A percentile compares a stretch with the other conserved stretches of the same genome.
Evolutionary conservation across 2,113 vertebrate genomes (phyloP).

Genomic region (Esox niger): DNA sequence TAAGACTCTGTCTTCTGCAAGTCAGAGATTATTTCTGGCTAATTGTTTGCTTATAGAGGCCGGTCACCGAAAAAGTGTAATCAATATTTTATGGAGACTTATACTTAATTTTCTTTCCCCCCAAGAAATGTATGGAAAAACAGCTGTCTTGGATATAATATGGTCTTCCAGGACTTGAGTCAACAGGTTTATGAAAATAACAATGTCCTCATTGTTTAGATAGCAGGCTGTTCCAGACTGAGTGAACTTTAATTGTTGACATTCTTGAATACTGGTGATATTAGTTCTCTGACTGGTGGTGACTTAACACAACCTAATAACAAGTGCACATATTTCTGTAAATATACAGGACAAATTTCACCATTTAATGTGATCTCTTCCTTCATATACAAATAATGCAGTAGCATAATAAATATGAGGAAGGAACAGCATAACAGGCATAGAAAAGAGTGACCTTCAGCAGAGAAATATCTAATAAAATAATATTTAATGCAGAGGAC

Average conservation of each 20-base stretch:
- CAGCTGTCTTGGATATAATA: slow-evolving; percentile 66
- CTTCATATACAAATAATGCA: slow-evolving; percentile 18
- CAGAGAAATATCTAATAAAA: slow-evolving; percentile 24
- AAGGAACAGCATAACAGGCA: slow-evolving; percentile 55
- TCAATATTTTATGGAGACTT: slow-evolving; percentile 48
- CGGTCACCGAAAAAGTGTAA: slow-evolving; percentile 53
- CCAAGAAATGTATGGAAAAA: slow-evolving; percentile 52
- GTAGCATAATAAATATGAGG: slow-evolving; percentile 62
- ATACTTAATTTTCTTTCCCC: slow-evolving; percentile 26
- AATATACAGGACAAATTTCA: slow-evolving; percentile 63
- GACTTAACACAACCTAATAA: slow-evolving; percentile 63
- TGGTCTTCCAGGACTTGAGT: slow-evolving; percentile 68
- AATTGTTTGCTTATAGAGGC: slow-evolving; percentile 61
- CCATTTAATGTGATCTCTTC: slow-evolving; percentile 50
- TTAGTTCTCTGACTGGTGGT: slow-evolving; percentile 61
- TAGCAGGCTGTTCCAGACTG: slow-evolving; percentile 79
- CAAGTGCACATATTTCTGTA: slow-evolving; percentile 59
- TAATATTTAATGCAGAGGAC: too few species aligned
- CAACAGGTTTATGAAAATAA: slow-evolving; percentile 77
- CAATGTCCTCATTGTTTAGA: slow-evolving; percentile 82
- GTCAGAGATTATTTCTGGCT: slow-evolving; percentile 49
- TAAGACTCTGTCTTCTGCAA: slow-evolving; percentile 45
- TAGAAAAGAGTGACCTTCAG: slow-evolving; percentile 50
- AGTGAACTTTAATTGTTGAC: slow-evolving; percentile 70
- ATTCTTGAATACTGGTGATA: slow-evolving; percentile 61